Evolutionary conservation across 1,140 invertebrate genomes (phyloP).

Genomic region (Orchestia grillus): DNA sequence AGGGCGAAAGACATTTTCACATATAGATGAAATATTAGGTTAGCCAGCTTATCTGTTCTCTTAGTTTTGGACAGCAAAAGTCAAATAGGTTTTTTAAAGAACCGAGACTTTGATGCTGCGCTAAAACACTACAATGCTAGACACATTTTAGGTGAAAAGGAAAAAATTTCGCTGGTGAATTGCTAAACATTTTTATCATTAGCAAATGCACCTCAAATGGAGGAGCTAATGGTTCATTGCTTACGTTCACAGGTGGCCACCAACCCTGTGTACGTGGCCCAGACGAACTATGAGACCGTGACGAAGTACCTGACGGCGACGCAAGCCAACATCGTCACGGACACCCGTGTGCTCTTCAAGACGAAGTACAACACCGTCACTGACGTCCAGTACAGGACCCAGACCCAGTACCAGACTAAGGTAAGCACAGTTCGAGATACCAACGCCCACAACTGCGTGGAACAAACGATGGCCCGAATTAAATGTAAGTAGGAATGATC

Average conservation of each 20-base stretch:
- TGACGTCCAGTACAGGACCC: slow-evolving; percentile 29
- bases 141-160: no score
- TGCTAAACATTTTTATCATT: no score
- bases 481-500: neutral
- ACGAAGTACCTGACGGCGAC: slow-evolving; percentile 23
- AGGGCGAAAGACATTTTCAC: no score
- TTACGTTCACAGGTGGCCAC: neutral
- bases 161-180: no score
- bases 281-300: slow-evolving; percentile 23
- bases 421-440: neutral
- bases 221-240: neutral
- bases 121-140: no score
- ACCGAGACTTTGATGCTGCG: no score
- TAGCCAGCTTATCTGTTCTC: no score
- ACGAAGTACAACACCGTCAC: slow-evolving; percentile 35
- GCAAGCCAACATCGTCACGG: slow-evolving; percentile 11
- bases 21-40: no score
- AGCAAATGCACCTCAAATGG: neutral
- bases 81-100: no score
- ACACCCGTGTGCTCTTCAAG: slow-evolving; percentile 18
- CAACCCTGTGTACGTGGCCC: slow-evolving; percentile 26
- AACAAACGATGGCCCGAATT: neutral
- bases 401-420: slow-evolving; percentile 22
- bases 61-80: no score
- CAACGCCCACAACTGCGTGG: neutral